Evolutionary conservation across 2,888 invertebrate species (phyloP), one percentile per base, ranked within the genome.

Genomic region (Vandiemenella viatica): DNA sequence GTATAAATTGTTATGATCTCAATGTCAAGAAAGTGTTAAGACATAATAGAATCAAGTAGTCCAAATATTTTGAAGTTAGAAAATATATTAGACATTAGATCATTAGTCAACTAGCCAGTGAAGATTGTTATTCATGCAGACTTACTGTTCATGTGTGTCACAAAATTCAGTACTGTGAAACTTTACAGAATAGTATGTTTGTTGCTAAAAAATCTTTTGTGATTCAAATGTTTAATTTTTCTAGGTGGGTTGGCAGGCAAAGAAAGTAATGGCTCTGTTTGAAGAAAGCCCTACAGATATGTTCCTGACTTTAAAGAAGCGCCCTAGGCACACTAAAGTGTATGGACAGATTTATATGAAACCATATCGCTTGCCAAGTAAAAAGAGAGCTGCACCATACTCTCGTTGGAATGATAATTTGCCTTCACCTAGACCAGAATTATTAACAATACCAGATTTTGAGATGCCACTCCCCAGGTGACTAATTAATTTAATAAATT

Each of bases 221-320:
- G 21, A 45, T 37, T 50, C 17, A 20, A 53, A 50, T 44, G 21
- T 53, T 53, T 49, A 40, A 51, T 55, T 51, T 45, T 60, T 62
- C 18, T 55, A 80, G 79, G 77, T 88, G 53, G 88, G 87, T 1
- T 90, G 89, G 88, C 82, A 83, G 59, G 73, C 80, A 48, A 81
- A 83, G 60, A 83, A 83, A 56, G 79, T 89, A 20, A 71, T 84
- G 58, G 74, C 80, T 53, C 70, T 82, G 48, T 73, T 83, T 50
- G 78, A 80, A 58, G 85, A 86, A 60, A 82, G 82, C 51, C 77
- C 83, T 15, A 80, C 83, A n/a, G 86, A 88, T 63, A 79, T 88
- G 44, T 73, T 84, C 44, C 66, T 91, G 40, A 83, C 89, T 0
- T 66, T 90, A 40, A 89, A 90, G 64, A 84, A 88, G 61, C 70